Base-by-base conservation (phyloP, 2,888 invertebrate genomes). In the Acutogordius australiensis region DNA sequence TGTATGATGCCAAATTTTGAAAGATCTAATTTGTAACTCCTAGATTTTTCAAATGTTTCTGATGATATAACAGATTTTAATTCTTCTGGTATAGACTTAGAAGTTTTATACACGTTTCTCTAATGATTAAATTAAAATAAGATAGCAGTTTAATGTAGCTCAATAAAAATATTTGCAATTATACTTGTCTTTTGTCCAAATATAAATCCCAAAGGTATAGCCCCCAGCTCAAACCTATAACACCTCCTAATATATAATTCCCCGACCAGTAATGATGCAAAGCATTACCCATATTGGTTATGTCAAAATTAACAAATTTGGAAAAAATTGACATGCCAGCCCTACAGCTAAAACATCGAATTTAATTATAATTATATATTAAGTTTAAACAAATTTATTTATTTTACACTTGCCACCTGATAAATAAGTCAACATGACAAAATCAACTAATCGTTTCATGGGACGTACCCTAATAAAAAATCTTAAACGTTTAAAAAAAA, bases 81-180 rank as follows among this genome's bases (percentile, higher is more conserved):
- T 51, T 51, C 51, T n/a, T 51, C 26, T 51, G 51, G 51, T n/a
- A 51, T 51, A 51, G 13, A n/a, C 23, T 51, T 51, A 4, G 51
- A 21, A 8, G 51, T 51, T 51, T 51, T 51, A 51, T 51, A 51
- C 4, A 51, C 51, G 23, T 51, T 51, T 4, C 51, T 8, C 51
- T 51, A 51, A 4, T 4, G 4, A n/a, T n/a, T n/a, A n/a, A n/a
- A n/a, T n/a, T n/a, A n/a, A n/a, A n/a, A n/a, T n/a, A n/a, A n/a
- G n/a, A n/a, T n/a, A n/a, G n/a, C n/a, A 4, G 4, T n/a, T 51
- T 51, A 21, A n/a, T 21, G 23, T 51, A 51, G 4, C 26, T 51
- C 4, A 4, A 51, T n/a, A 51, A 37, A 13, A 8, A 13, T 37
- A 37, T 18, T 51, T 51, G 4, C 26, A 51, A n/a, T n/a, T 51